Evolutionary conservation across 2,888 invertebrate genomes (phyloP), one percentile per base, ranked within the genome.

Genomic region (Orchesella flavescens): DNA sequence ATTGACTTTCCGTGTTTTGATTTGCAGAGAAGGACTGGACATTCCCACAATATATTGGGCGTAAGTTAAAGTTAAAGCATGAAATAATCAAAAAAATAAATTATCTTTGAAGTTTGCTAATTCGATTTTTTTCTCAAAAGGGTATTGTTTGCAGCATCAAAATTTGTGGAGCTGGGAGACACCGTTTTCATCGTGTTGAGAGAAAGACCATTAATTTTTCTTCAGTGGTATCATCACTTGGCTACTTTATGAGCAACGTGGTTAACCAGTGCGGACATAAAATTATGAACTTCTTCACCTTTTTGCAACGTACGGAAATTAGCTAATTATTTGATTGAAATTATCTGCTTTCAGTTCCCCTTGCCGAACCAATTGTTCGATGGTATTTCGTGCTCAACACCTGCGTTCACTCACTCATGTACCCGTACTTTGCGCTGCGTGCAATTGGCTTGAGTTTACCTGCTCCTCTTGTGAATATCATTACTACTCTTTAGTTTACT

Each of bases 321-420:
- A n/a, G n/a, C n/a, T n/a, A n/a, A n/a, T n/a, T n/a, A n/a, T n/a
- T n/a, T n/a, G n/a, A n/a, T n/a, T 2, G 7, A 34, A 34, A 4
- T 34, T 34, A 34, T 34, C 34, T 34, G 34, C 2, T 34, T 34
- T 34, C 34, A 65, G 76, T 66, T 21, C 94, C 95, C 71, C 96
- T 96, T 91, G 95, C 95, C 91, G 95, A 96, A 75, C 94, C 96
- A 9, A 95, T 95, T 63, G 96, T 96, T 76, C 93, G 97, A 87
- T 97, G 97, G 96, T 97, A 96, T 91, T 95, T 97, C 89, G 95
- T 95, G 79, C 97, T 97, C 96, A 97, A 97, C 91, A 97, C 96
- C 90, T 95, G 94, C 89, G 96, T 97, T 75, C 96, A 96, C 91
- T 93, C 94, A 82, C 93, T 96, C 88, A 97, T 97, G 97, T 97